Base-by-base conservation (phyloP, 2,888 invertebrate species). In the Caenorhabditis sinica region DNA sequence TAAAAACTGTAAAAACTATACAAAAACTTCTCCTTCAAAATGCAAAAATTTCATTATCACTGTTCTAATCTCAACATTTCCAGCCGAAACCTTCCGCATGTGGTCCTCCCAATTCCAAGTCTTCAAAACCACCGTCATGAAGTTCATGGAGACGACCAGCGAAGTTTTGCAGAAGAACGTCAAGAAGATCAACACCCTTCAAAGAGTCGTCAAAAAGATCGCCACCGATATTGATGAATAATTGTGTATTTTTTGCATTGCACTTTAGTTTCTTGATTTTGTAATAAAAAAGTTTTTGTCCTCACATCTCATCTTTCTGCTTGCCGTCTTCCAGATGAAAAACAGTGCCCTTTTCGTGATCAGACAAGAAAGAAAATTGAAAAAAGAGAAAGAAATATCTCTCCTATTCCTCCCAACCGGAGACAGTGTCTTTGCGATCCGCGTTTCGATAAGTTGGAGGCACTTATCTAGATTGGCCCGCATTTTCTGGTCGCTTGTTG, bases 391-490 rank as follows among this genome's bases (percentile, higher is more conserved):
- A 30, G 11, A 51, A 51, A 25, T 51, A 13, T 63, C 43, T 63
- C 9, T n/a, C 17, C 2, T 17, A 9, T 30, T 58, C 36, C 36
- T 30, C 60, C 30, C 43, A 77, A 63, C 30, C 23, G 49, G 45
- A 58, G 69, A 40, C 30, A 63, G 40, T 74, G 20, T 30, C 13
- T 40, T 40, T 40, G 11, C 13, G 69, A 69, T 69, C 40, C 15
- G 15, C 9, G n/a, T n/a, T 20, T 56, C 33, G 77, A 77, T 77
- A 69, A 75, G 17, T 17, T 43, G 60, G 43, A 43, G 69, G 28
- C 72, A 72, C 63, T 80, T 80, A 80, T 80, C 80, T 80, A 72
- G 80, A 80, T 80, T 80, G 80, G 71, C 77, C 77, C 33, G n/a
- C 51, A 79, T 79, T 79, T 56, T 71, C 63, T 53, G 30, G 43